Percentiles rank a stretch among this genome's conserved stretches.
These are phyloP conservation scores for Lamellibrachia luymesi DNA, from an alignment of 1,140 invertebrate genomes.

Conservation along the genomic window DNA sequence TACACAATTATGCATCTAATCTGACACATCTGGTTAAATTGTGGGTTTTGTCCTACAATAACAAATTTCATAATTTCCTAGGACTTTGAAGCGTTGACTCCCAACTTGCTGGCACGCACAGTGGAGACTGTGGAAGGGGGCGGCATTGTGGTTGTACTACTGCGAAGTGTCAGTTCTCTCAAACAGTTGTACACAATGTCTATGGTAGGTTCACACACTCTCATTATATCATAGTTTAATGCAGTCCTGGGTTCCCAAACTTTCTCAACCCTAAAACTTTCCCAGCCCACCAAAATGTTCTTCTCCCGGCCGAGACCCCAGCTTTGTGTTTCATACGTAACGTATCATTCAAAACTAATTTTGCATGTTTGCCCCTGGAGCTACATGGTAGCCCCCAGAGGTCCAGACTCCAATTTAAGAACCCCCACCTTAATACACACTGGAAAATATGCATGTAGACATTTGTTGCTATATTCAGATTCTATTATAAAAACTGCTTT, in stretches of 20 bases:
- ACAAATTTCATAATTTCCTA: constrained; percentile 53
- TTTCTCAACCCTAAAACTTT: neutral
- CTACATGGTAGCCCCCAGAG: too few relatives aligned
- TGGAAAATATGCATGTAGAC: too few relatives aligned
- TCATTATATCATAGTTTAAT: constrained; percentile 8
- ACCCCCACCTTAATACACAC: too few relatives aligned
- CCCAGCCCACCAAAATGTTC: neutral
- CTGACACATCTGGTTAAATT: too few relatives aligned
- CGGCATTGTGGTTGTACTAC: constrained; percentile 82
- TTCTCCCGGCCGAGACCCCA: neutral
- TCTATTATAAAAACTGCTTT: too few relatives aligned
- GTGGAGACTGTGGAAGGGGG: constrained; percentile 99
- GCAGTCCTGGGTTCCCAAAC: neutral
- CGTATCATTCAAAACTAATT: too few relatives aligned
- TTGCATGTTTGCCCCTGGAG: too few relatives aligned
- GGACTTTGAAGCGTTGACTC: constrained; percentile 99
- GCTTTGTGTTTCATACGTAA: too few relatives aligned
- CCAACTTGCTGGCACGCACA: constrained; percentile 93
- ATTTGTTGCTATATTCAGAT: too few relatives aligned
- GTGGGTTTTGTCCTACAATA: neutral
- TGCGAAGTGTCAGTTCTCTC: constrained; percentile 83
- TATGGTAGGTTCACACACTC: constrained; percentile 67
- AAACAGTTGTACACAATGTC: constrained; percentile 94
- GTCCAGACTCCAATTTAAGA: too few relatives aligned
- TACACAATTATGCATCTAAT: too few relatives aligned